These are phyloP conservation scores for Astyanax mexicanus DNA, from an alignment of 2,797 vertebrate species.

Conservation along the genomic window DNA sequence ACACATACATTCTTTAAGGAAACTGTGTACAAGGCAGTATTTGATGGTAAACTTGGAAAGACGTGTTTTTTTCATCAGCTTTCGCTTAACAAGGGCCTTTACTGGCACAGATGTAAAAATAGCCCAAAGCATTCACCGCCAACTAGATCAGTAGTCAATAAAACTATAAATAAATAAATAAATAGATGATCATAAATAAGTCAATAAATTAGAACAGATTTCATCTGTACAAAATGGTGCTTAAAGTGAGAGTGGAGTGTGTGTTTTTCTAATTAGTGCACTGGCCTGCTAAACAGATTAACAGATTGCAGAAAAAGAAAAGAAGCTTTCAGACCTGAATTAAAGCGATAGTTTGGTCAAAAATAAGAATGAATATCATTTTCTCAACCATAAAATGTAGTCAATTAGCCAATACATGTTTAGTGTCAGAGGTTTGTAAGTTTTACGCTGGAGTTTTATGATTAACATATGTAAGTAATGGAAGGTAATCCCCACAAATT, in stretches of 20 bases:
- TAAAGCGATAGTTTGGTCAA: no score
- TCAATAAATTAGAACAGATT: conserved; percentile 75
- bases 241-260: conserved; percentile 45
- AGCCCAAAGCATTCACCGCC: conserved; percentile 34
- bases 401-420: no score
- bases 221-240: conserved; percentile 63
- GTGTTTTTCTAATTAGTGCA: conserved; percentile 48
- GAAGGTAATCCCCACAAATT: no score
- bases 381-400: not conserved
- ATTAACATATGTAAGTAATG: no score
- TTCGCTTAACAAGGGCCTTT: not conserved
- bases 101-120: conserved; percentile 12
- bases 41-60: conserved; percentile 71
- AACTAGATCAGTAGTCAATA: conserved; percentile 47
- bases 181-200: conserved; percentile 71
- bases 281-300: conserved; percentile 37
- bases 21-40: conserved; percentile 82
- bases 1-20: conserved; percentile 82
- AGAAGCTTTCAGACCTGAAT: not conserved
- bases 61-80: conserved; percentile 55
- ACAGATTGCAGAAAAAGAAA: conserved; percentile 32
- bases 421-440: no score
- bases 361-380: no score
- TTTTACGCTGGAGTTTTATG: no score
- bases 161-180: conserved; percentile 71